These are phyloP conservation scores for Neotoma lepida DNA, from an alignment of 2,113 vertebrate species.

Conservation along the genomic window DNA sequence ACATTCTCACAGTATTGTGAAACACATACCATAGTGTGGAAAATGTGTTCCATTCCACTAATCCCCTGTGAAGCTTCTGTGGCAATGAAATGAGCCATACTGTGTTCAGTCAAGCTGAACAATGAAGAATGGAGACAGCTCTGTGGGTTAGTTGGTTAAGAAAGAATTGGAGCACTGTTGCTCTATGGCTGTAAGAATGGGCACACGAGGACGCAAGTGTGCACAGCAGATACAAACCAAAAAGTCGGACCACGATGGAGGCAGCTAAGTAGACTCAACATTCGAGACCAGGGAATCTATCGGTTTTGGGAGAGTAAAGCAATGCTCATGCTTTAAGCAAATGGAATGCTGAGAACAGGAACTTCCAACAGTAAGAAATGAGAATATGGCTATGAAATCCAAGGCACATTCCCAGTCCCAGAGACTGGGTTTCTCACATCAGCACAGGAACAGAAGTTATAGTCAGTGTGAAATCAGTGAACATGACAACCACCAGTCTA, in stretches of 20 bases:
- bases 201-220: background rate
- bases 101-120: constrained; percentile 51
- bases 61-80: constrained; percentile 22
- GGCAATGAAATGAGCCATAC: constrained; percentile 46
- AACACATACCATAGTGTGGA: background rate
- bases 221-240: background rate
- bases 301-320: background rate
- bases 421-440: background rate
- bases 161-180: background rate
- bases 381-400: background rate
- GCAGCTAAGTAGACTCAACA: background rate
- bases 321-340: background rate
- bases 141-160: background rate
- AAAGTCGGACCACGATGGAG: background rate
- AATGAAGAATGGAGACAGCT: constrained; percentile 56
- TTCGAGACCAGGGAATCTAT: background rate
- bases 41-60: constrained; percentile 26
- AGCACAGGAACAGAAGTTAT: background rate
- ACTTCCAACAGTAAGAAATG: background rate
- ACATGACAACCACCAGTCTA: background rate
- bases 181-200: background rate
- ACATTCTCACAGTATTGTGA: background rate
- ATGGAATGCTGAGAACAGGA: background rate
- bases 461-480: background rate
- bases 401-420: background rate